Base-by-base conservation (phyloP, 2,888 invertebrate genomes). In the Pollenia labialis region DNA sequence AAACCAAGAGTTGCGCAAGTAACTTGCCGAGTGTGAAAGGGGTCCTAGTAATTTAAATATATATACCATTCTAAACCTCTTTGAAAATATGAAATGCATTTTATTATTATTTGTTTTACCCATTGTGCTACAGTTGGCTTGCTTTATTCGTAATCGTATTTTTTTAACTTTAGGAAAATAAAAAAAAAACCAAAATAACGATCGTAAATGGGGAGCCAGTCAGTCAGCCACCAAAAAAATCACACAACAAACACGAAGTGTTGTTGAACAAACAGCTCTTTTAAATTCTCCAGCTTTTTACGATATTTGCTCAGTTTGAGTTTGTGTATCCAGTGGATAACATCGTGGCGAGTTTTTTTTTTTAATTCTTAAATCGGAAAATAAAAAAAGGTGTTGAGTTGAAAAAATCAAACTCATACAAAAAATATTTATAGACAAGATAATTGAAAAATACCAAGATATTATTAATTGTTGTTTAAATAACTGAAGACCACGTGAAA, bases 261-360 rank as follows among this genome's bases (percentile, higher is more conserved):
- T 52, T 76, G 58, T 18, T 40, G 69, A 48, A 46, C 66, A 69
- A 52, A 52, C 79, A 84, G 72, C 77, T 82, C 87, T 87, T 82
- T 88, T 87, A 85, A 92, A 92, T 90, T 90, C 89, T 91, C 89
- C 89, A 91, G 87, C 88, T 90, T 90, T 90, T 91, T 90, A 89
- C 90, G 89, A 90, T 91, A 91, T 92, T 89, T 90, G 90, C 91
- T 92, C 91, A 92, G 92, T 92, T 90, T 90, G 90, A 90, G 91
- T 91, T 90, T 89, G 91, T 90, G 90, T 91, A 90, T 90, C 89
- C 89, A 88, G 81, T 85, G 85, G 89, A 89, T 81, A 80, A 88
- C 81, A 76, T 86, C 85, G 87, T 18, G 77, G 42, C 76, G 77
- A 77, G 77, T 32, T 69, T 56, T n/a, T n/a, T n/a, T n/a, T n/a